Evolutionary conservation across 2,113 vertebrate genomes (phyloP), one percentile per base, ranked within the genome.

Genomic region (Rissa tridactyla): DNA sequence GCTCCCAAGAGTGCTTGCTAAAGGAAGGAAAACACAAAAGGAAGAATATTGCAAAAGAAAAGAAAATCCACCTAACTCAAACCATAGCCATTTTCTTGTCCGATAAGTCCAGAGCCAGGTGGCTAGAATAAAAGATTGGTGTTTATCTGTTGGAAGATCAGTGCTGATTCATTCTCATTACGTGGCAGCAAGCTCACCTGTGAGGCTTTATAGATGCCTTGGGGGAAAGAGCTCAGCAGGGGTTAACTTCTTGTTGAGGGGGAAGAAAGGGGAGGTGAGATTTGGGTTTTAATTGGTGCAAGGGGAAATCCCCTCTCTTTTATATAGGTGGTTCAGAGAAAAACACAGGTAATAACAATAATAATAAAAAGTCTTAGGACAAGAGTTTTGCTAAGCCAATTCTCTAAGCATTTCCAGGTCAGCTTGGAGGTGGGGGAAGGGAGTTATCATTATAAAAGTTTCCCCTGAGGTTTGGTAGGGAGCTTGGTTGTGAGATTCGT

Each of bases 111-210:
- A 91, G 80, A 93, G 95, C 95, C 96, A 97, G 97, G 93, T 97
- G 97, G 95, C 86, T 96, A 87, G 97, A 98, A 97, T 97, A 97
- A 97, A 98, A 97, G 97, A 98, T 98, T 92, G 89, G 95, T 96
- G 97, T 97, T 98, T 98, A 97, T 98, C 97, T 96, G 79, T 83
- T 97, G 96, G 97, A 97, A 98, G 98, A 98, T 98, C 97, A 95
- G 96, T 91, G 93, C 96, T 96, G 98, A 98, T 98, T 97, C 97
- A 97, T 97, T 98, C 97, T 98, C 97, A 98, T 98, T 98, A 98
- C 55, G 3, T 78, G 96, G 73, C 82, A 96, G 95, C 86, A 94
- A 97, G 96, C 98, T 98, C 97, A 98, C 98, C 98, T 98, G 98
- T 96, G 97, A 97, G 96, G 97, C 90, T 98, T 98, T 98, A 98